Evolutionary conservation across 53 echinoderm and acorn worm genomes (phyloP), one percentile per base, ranked within the genome.

Genomic region (Echinarachnius parma): DNA sequence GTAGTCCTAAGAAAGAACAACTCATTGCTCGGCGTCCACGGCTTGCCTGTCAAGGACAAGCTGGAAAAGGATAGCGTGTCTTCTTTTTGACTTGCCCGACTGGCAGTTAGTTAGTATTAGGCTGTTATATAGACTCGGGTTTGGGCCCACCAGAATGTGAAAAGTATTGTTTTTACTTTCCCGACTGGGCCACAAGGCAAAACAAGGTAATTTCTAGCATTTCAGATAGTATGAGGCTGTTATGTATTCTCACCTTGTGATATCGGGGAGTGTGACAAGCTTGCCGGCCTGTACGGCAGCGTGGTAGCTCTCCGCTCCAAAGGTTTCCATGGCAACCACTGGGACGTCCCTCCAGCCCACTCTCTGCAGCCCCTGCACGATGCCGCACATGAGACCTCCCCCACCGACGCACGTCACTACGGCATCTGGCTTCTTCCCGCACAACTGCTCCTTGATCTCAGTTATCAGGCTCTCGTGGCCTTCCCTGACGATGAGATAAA

Each of bases 311-410:
- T 96, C 88, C 0, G 96, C 96, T 10, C 96, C 96, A 59, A 50
- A 64, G 0, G 96, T 96, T 76, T 96, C 96, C 87, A 96, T 96
- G 80, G 91, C 91, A 46, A 96, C 54, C 16, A 96, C 68, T 24
- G 96, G 96, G 1, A 95, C 85, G 45, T 91, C 86, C 5, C 33
- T 35, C 96, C 96, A 96, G 13, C 96, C 88, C 0, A 77, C 96
- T 39, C 45, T 78, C 77, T 91, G 54, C 21, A 96, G 74, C 23
- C 96, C 96, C 63, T 88, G 80, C 1, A 87, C 88, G 21, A 91
- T 80, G 4, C 96, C 96, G 52, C 91, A 87, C 11, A 96, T 74
- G 2, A 96, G 75, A 23, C 96, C 91, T 1, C 96, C 96, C 16
- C 96, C 96, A 9, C 96, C 96, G 3, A 96, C 88, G 35, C 76